A percentile compares a stretch with the other conserved stretches of the same genome.
Conservation (phyloP, 1,140 invertebrate species). For the Campoletis sonorensis region DNA sequence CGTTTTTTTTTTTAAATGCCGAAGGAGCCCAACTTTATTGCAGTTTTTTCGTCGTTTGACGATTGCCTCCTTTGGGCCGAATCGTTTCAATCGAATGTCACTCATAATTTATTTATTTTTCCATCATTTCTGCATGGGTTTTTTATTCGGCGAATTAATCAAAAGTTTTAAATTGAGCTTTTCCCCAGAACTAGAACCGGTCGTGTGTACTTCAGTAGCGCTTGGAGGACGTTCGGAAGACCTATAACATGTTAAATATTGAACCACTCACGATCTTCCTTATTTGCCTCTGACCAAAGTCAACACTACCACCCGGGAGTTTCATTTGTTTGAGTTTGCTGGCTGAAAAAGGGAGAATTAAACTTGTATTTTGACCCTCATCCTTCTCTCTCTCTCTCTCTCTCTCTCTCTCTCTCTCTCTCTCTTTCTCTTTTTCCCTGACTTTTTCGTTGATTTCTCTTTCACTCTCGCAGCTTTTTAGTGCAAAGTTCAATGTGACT, state of each 20-base stretch:
- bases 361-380: conserved; percentile 42
- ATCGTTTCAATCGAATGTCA: neutral
- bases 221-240: neutral
- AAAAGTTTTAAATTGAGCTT: conserved; percentile 38
- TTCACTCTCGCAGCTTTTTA: neutral
- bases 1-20: no score
- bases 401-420: neutral
- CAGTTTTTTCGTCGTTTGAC: no score
- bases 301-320: conserved; percentile 33
- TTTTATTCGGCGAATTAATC: conserved; percentile 27
- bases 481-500: conserved; percentile 16
- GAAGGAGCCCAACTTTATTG: no score
- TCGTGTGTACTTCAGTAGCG: conserved; percentile 44
- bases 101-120: neutral
- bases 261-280: conserved; percentile 44
- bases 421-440: neutral
- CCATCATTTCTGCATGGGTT: neutral
- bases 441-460: neutral
- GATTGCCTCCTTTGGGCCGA: no score
- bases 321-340: conserved; percentile 52
- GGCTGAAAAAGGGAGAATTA: conserved; percentile 43
- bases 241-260: conserved; percentile 53
- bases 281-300: conserved; percentile 49
- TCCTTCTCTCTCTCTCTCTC: neutral
- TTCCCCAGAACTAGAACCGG: neutral